Base-by-base conservation (phyloP, 2,888 invertebrate genomes). In the Pammene fasciana region DNA sequence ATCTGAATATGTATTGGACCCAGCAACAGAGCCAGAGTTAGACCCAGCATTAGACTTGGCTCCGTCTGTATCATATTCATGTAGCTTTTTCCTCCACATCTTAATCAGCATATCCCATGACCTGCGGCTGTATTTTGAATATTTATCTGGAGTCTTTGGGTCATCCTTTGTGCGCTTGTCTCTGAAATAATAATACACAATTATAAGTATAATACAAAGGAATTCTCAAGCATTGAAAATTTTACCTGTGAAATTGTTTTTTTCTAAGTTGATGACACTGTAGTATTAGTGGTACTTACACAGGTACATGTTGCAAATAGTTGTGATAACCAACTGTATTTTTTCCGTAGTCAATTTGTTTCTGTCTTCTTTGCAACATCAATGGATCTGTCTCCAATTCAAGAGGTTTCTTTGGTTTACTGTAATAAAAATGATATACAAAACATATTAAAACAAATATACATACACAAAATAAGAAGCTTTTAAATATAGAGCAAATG, bases 311-410 rank as follows among this genome's bases (percentile, higher is more conserved):
- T 75, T 93, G 90, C 10, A 93, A 80, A 77, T 97, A 98, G 86
- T 95, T 95, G 75, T 96, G 95, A 84, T 98, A 98, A 50, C 97
- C 97, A 74, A 95, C 88, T 38, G 98, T 98, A 81, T 97, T 98
- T 89, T 98, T 98, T 11, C 99, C 99, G 90, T 97, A 99, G 86
- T 98, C 97, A 79, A 99, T 96, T 89, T 98, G 98, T 87, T 98
- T 98, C 82, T 98, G 97, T 54, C 98, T 93, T 72, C 98, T 94
- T 50, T 94, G 90, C 70, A 99, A 87, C 34, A 96, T 86, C 5
- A 81, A 89, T 14, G 95, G 94, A 89, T 98, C 97, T 8, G 94
- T 95, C 88, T 98, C 98, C 41, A 90, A 79, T 75, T 94, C 93
- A 45, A 82, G 52, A 13, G 76, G 75, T 70, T 83, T 86, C 70